These are phyloP conservation scores for Cyprinus carpio DNA, from an alignment of 2,113 vertebrate species.

Conservation along the genomic window DNA sequence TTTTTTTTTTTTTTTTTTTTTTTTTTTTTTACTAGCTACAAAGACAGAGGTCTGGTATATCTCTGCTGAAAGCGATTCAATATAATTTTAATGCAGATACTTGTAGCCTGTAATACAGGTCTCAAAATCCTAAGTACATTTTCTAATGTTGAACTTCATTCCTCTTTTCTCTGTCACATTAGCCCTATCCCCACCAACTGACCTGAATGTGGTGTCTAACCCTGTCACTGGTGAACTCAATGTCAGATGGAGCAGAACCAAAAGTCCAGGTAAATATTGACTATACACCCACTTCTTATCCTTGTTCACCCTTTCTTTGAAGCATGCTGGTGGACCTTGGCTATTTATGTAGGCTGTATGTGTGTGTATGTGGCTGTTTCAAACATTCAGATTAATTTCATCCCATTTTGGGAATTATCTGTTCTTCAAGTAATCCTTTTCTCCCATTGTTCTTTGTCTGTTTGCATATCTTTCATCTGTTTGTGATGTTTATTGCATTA, in stretches of 20 bases:
- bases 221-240: conserved; percentile 81
- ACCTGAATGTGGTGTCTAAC: conserved; percentile 81
- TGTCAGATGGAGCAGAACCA: conserved; percentile 86
- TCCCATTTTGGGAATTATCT: background rate
- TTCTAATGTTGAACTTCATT: background rate
- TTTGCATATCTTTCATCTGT: background rate
- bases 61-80: background rate
- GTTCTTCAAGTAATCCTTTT: background rate
- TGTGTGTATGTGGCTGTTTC: background rate
- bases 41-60: background rate
- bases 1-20: background rate
- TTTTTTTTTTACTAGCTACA: background rate
- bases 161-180: conserved; percentile 7
- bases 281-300: conserved; percentile 52
- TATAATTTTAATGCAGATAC: background rate
- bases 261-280: conserved; percentile 86
- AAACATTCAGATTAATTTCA: background rate
- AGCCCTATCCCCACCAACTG: conserved; percentile 89
- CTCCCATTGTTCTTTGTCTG: background rate
- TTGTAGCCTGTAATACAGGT: background rate
- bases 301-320: conserved; percentile 18
- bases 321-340: conserved; percentile 5
- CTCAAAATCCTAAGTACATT: background rate
- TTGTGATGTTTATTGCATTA: too few relatives aligned
- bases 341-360: background rate